These are phyloP conservation scores for Muntiacus reevesi DNA, from an alignment of 2,113 vertebrate species.

Conservation along the genomic window DNA sequence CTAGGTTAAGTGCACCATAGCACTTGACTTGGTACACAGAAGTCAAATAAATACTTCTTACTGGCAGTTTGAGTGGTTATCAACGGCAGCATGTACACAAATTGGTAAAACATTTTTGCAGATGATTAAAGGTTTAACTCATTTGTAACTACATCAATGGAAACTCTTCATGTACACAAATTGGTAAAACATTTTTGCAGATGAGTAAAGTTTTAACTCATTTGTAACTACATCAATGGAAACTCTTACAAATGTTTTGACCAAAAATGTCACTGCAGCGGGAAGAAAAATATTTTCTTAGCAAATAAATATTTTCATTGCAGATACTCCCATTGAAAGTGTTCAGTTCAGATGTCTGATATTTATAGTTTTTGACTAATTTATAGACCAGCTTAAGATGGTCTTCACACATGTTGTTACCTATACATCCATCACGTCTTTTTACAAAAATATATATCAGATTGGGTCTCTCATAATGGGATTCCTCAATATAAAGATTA, in stretches of 20 bases:
- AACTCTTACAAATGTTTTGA: not conserved
- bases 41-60: not conserved
- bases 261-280: not conserved
- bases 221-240: not conserved
- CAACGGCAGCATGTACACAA: not conserved
- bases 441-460: not conserved
- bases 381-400: not conserved
- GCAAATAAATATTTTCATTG: conserved; percentile 2
- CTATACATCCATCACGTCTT: not conserved
- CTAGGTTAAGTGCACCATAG: not conserved
- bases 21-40: not conserved
- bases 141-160: not conserved
- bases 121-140: not conserved
- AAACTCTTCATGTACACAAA: not conserved
- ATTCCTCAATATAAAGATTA: not conserved
- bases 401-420: not conserved
- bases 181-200: not conserved
- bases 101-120: not conserved
- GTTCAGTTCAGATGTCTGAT: not conserved
- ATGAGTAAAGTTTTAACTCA: not conserved
- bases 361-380: not conserved
- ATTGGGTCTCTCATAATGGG: not conserved
- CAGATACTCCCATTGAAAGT: not conserved
- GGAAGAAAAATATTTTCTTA: conserved; percentile 10
- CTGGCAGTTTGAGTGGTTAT: not conserved